Conservation (phyloP, 2,113 vertebrate genomes). For the Mirounga angustirostris region DNA sequence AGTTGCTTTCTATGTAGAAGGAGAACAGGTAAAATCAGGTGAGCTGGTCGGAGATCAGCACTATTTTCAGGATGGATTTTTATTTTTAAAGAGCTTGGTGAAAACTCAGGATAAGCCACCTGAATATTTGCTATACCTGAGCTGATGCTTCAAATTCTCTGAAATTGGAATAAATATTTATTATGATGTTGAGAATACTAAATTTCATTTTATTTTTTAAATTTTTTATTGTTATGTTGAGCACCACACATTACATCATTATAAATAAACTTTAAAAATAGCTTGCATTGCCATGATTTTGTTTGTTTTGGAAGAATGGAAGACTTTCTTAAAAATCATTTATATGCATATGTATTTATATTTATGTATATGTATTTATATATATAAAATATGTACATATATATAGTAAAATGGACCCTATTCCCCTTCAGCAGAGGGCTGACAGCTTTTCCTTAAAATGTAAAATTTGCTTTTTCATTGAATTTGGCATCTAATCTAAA, state of each 20-base stretch:
- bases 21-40: neutral
- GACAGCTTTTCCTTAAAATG: neutral
- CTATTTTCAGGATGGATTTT: neutral
- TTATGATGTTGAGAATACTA: neutral
- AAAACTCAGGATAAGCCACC: neutral
- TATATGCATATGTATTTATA: neutral
- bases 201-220: no score
- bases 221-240: no score
- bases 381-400: neutral
- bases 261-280: neutral
- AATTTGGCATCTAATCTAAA: neutral
- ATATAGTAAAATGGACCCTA: neutral
- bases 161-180: neutral
- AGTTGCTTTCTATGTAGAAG: neutral
- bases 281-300: neutral
- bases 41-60: neutral
- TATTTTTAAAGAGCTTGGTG: constrained; percentile 7
- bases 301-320: constrained; percentile 18
- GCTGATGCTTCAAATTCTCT: neutral
- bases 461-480: neutral
- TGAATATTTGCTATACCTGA: neutral
- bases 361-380: neutral
- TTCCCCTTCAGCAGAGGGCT: neutral
- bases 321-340: neutral
- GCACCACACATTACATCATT: no score